Evolutionary conservation across 2,797 vertebrate species (phyloP), one percentile per base, ranked within the genome.

Genomic region (Macrochelys suwanniensis): DNA sequence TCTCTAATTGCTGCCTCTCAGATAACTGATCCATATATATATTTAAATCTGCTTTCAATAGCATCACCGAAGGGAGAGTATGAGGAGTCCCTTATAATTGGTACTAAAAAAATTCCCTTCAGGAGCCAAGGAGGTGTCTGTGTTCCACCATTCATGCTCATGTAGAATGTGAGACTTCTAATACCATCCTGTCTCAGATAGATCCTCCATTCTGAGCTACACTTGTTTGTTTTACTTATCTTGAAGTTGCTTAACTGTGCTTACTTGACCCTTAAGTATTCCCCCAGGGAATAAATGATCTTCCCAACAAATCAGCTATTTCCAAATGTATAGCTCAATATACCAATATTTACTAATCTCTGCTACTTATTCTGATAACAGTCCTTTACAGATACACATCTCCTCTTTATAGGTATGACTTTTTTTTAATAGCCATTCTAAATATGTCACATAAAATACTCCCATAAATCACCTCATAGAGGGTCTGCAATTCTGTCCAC

Each of bases 21-120:
- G 19, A 87, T 78, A 56, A 37, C 37, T 65, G 88, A 92, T 80
- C 47, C 77, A 87, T 87, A 54, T 49, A 74, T 0, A 33, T 37
- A 87, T 88, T 37, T 94, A 96, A 92, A 93, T 26, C 12, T 94
- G 93, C 94, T 84, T 95, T 97, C 93, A 94, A 97, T 95, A 95
- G 92, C 96, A 95, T 94, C 95, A 81, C 82, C 93, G 90, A 96
- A 96, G 96, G 95, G 94, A 96, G 94, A 90, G 74, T 77, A 12
- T 47, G 49, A 92, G 31, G 74, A 87, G 93, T 91, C 49, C 71
- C 86, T 84, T 97, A 93, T 96, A 97, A 96, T 92, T 89, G 88
- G 91, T 50, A 47, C 65, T 25, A n/a, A 90, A 97, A 95, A 97
- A 37, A 85, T 97, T 97, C 92, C 84, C 4, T 89, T 97, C 91